Percentiles rank a stretch among this genome's conserved stretches.
These are phyloP conservation scores for Gymnodraco acuticeps DNA, from an alignment of 2,797 vertebrate species.

Conservation along the genomic window DNA sequence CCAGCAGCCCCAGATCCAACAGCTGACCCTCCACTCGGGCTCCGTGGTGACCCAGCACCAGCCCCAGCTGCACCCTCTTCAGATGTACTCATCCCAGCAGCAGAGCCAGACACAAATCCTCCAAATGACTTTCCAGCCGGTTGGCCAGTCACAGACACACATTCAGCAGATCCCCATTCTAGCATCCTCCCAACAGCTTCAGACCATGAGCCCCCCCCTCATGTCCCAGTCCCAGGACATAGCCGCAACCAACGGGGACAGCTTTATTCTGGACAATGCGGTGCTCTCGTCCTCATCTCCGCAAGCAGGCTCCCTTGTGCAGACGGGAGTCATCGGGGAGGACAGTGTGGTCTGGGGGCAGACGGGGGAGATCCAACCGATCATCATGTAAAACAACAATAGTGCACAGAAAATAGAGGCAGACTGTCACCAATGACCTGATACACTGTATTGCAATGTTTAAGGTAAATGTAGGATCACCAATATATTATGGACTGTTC, in stretches of 20 bases:
- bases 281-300: conserved; percentile 68
- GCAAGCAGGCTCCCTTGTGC: conserved; percentile 63
- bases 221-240: conserved; percentile 66
- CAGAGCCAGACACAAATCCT: conserved; percentile 83
- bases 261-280: conserved; percentile 71
- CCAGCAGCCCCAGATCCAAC: conserved; percentile 79
- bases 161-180: conserved; percentile 82
- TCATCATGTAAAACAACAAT: conserved; percentile 67
- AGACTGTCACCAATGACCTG: conserved; percentile 45
- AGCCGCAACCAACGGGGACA: conserved; percentile 57
- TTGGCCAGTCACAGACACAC: conserved; percentile 77
- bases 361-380: conserved; percentile 66
- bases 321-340: conserved; percentile 59
- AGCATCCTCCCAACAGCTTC: conserved; percentile 76
- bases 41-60: conserved; percentile 87
- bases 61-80: conserved; percentile 86
- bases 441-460: conserved; percentile 61
- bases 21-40: conserved; percentile 77
- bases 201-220: conserved; percentile 60
- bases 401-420: conserved; percentile 20
- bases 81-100: conserved; percentile 80
- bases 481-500: conserved; percentile 74
- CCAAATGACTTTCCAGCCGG: conserved; percentile 85
- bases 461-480: conserved; percentile 78
- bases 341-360: conserved; percentile 73